Base-by-base conservation (phyloP, 92 coral and sea anemone species). In the Virgularia gustaviana region DNA sequence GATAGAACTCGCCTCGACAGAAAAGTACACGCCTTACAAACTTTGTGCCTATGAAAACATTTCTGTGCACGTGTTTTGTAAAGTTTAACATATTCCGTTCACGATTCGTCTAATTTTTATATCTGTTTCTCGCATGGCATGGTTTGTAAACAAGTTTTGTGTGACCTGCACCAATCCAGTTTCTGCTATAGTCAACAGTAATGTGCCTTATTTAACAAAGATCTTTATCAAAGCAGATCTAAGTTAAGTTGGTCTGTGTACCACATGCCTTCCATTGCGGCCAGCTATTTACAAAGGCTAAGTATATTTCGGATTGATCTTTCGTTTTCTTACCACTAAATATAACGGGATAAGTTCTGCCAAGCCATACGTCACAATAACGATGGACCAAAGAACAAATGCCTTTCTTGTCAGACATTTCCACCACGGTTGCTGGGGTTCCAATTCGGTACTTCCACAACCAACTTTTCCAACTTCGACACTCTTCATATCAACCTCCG, bases 321-420 rank as follows among this genome's bases (percentile, higher is more conserved):
- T n/a, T n/a, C n/a, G n/a, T n/a, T n/a, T n/a, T n/a, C 75, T 68
- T 51, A 68, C 75, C 61, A 68, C 30, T 27, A 68, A 19, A 33
- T 30, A 68, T 20, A 68, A 11, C 6, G 75, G 75, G 0, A 68
- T 61, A 47, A 29, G 51, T 18, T 68, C 75, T 9, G 51, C 32
- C 75, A 68, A 33, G 9, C 59, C 27, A 38, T 47, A 32, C 45
- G 35, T 13, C 15, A 49, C 18, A 18, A 49, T 18, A 33, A 38
- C 19, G 35, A 49, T 49, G 0, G 11, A 2, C 61, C 53, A 51
- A 28, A 68, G 28, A 3, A 68, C 24, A 22, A 27, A 68, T 20
- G 75, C 75, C 36, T 30, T 68, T 38, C 33, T 68, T 24, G 47
- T 68, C 13, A 68, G 10, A 5, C 18, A 25, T 31, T 49, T 68